These are phyloP conservation scores for Trichonephila clavipes DNA, from an alignment of 1,140 invertebrate genomes.

Conservation along the genomic window DNA sequence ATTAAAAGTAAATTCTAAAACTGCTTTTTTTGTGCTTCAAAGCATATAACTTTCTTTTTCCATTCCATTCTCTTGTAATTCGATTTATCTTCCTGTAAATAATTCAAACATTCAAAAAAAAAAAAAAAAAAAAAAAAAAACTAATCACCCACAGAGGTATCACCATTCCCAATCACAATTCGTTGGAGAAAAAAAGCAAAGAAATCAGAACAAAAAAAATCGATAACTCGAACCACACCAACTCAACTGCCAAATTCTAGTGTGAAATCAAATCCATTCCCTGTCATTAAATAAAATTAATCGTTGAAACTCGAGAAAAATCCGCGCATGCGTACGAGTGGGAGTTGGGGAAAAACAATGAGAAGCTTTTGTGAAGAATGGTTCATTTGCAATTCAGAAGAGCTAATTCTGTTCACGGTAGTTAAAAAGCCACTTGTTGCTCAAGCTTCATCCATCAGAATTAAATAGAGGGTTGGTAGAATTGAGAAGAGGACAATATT, in stretches of 20 bases:
- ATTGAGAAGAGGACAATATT: constrained; percentile 31
- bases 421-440: constrained; percentile 30
- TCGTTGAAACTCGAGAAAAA: constrained; percentile 2
- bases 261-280: background rate
- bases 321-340: background rate
- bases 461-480: constrained; percentile 1
- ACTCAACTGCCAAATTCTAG: background rate
- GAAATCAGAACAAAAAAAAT: background rate
- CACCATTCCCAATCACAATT: no score
- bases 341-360: background rate
- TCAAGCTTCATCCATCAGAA: constrained; percentile 6
- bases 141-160: background rate
- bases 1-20: no score
- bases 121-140: background rate
- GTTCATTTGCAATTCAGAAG: constrained; percentile 27
- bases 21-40: no score
- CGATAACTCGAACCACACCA: background rate
- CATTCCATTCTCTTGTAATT: no score
- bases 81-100: no score
- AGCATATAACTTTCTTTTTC: no score
- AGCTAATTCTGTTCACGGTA: constrained; percentile 1
- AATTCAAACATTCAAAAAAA: background rate
- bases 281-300: background rate
- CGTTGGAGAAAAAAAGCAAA: background rate
- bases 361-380: background rate